Base-by-base conservation (phyloP, 2,113 vertebrate genomes). In the Pituophis catenifer region DNA sequence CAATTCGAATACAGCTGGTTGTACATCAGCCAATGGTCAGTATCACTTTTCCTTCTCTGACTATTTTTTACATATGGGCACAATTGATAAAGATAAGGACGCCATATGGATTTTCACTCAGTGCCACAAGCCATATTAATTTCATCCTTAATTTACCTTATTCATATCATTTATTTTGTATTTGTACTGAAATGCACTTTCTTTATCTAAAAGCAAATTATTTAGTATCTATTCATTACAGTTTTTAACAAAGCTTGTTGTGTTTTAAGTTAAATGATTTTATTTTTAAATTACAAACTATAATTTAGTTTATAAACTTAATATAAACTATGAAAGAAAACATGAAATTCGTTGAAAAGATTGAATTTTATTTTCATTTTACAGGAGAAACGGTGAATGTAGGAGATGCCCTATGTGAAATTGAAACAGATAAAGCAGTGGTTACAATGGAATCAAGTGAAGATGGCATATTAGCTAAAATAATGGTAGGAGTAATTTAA, bases 341-440 rank as follows among this genome's bases (percentile, higher is more conserved):
- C 33, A 8, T 81, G 8, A 21, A 81, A 44, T 81, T 81, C 62
- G 26, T 62, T 88, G 13, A 53, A 62, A 88, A 65, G 33, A 29
- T 92, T 65, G 44, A 65, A 53, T 38, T 93, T 92, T 21, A 90
- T 54, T 95, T 93, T 88, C 96, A 29, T 96, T 96, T 98, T 97
- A 21, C 97, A 99, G 99, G 99, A 96, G 99, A 99, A 90, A 91
- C 95, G 0, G 99, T 99, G 94, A 98, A 96, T 92, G 97, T 95
- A 89, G 99, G 99, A 26, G 99, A 99, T 94, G 98, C 98, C 0
- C 95, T 99, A 65, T 99, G 99, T 97, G 99, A 99, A 96, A 99
- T 99, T 44, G 99, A 99, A 98, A 99, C 99, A 0, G 99, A 99
- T 98, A 99, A 99, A 96, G 99, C 99, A 0, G 98, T 99, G 95